These are phyloP conservation scores for Rhinolophus ferrumequinum DNA, from an alignment of 2,113 vertebrate species.

Conservation along the genomic window DNA sequence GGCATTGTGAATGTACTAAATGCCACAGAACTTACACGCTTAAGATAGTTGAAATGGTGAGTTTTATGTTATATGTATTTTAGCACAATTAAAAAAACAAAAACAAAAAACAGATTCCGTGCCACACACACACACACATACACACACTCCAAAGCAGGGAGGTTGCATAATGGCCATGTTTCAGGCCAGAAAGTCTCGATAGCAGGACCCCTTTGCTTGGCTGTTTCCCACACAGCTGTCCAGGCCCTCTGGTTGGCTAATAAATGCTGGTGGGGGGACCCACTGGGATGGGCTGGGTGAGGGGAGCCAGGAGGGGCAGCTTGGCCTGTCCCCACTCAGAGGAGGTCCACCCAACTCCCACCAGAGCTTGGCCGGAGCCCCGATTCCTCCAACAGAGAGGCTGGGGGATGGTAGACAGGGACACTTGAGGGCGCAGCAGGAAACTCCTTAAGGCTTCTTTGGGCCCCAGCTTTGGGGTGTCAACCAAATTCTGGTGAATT, in stretches of 20 bases:
- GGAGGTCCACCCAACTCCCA: neutral
- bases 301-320: neutral
- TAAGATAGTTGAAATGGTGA: neutral
- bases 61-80: neutral
- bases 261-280: neutral
- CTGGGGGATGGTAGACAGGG: neutral
- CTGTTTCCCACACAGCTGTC: neutral
- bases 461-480: too few species aligned
- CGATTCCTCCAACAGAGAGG: neutral
- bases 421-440: neutral
- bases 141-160: neutral
- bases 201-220: too few species aligned
- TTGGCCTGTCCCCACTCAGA: neutral
- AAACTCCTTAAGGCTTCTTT: neutral
- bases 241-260: neutral
- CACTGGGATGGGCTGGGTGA: too few species aligned
- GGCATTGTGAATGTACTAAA: neutral
- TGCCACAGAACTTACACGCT: neutral
- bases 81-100: neutral
- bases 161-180: neutral
- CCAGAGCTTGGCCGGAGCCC: neutral
- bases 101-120: neutral
- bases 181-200: rapidly evolving
- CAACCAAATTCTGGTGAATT: neutral
- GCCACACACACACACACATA: neutral